These are phyloP conservation scores for Aphaenogaster ashmeadi DNA, from an alignment of 1,140 invertebrate species.

Conservation along the genomic window DNA sequence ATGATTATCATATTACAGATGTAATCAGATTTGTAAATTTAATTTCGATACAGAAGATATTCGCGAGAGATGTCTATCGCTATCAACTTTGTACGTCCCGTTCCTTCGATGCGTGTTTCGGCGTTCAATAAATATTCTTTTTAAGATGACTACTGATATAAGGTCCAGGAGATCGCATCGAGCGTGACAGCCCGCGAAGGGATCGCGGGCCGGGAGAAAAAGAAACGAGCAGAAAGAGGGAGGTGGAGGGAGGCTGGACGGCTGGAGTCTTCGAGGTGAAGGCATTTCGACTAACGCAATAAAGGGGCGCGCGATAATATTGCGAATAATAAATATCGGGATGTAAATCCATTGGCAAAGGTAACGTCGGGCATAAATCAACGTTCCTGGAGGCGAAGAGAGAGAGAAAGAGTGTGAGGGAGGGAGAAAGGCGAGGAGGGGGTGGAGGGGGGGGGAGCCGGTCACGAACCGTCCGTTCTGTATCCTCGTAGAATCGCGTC, in stretches of 20 bases:
- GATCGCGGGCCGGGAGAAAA: slow-evolving; percentile 33
- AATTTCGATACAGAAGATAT: slow-evolving; percentile 7
- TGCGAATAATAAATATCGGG: slow-evolving; percentile 87
- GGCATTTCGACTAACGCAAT: slow-evolving; percentile 84
- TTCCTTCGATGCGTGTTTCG: slow-evolving; percentile 28
- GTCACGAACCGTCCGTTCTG: slow-evolving; percentile 75
- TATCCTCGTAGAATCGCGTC: slow-evolving; percentile 84
- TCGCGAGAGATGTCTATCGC: not conserved
- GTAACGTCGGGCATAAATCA: slow-evolving; percentile 87
- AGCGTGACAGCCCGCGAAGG: slow-evolving; percentile 67
- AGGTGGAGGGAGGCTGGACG: slow-evolving; percentile 30
- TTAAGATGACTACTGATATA: slow-evolving; percentile 62
- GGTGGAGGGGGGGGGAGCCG: slow-evolving; percentile 28
- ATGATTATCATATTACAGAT: not conserved
- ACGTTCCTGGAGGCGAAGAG: slow-evolving; percentile 72
- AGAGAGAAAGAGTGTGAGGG: slow-evolving; percentile 25
- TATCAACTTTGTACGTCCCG: not conserved
- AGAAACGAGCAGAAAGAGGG: slow-evolving; percentile 41
- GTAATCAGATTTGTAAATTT: slow-evolving; percentile 11
- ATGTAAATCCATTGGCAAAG: slow-evolving; percentile 87
- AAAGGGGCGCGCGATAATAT: slow-evolving; percentile 86
- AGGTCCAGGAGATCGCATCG: slow-evolving; percentile 55
- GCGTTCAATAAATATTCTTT: slow-evolving; percentile 38
- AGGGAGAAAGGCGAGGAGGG: slow-evolving; percentile 19
- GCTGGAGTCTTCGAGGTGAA: slow-evolving; percentile 65